Base-by-base conservation (phyloP, 2,888 invertebrate genomes). In the Cephalotes varians region DNA sequence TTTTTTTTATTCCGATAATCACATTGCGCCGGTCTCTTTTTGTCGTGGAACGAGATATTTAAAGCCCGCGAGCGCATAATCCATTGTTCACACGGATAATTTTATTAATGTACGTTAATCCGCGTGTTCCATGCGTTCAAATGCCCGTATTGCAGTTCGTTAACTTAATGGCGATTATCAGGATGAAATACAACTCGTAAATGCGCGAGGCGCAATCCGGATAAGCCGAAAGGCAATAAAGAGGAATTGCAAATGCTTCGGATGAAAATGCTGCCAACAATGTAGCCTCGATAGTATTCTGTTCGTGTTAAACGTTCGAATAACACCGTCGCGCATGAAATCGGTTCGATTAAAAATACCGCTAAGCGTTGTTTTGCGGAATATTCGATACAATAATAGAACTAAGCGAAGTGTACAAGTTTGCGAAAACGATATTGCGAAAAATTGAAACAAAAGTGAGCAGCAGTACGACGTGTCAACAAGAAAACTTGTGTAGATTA, bases 151-250 rank as follows among this genome's bases (percentile, higher is more conserved):
- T 88, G 90, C 90, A 90, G 90, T 90, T 90, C 90, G 90, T 90
- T 90, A 90, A 90, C 88, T 90, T 90, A 90, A 90, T 88, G 88
- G 90, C 86, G 88, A 91, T 91, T 89, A 90, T 89, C 86, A 87
- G 91, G 84, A 89, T 90, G 86, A 88, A 89, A 89, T 87, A 83
- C 88, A 86, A 88, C 90, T 90, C 89, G 90, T 85, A 87, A 86
- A 86, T 85, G 87, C 86, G 74, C 86, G 74, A 79, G 81, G 84
- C 86, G 82, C 88, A 89, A 89, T 89, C 90, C 90, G 89, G 90
- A 89, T 89, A 89, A 89, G 90, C 89, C 90, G 89, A 90, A 87
- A 87, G 89, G 87, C 88, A 90, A 90, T 89, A 89, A 89, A 90
- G 90, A 90, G 89, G 90, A 89, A 89, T 90, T 90, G 87, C 87